These are phyloP conservation scores for Phyto melanocephala DNA, from an alignment of 2,888 invertebrate genomes.

Conservation along the genomic window DNA sequence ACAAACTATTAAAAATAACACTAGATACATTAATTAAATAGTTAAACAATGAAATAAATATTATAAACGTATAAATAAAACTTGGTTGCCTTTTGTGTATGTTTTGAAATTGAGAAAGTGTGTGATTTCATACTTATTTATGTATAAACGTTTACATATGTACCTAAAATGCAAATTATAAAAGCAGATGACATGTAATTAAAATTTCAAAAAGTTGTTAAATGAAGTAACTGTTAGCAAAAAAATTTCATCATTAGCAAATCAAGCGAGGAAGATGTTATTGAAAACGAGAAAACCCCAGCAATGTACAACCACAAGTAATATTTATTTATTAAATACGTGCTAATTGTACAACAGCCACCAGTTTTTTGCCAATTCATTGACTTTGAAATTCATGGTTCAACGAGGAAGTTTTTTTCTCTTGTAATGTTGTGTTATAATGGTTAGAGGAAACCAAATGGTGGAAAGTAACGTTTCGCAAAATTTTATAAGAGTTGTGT, in stretches of 20 bases:
- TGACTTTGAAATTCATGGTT: constrained; percentile 19
- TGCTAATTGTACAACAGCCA: background rate
- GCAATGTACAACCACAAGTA: background rate
- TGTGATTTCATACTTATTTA: background rate
- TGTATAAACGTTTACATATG: too few species aligned
- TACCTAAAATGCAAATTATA: background rate
- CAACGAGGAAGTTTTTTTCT: constrained; percentile 10
- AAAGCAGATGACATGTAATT: constrained; percentile 25
- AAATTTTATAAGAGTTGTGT: too few species aligned
- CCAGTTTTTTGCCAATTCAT: background rate
- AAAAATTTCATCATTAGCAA: background rate
- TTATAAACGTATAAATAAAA: constrained; percentile 23
- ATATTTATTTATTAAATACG: background rate
- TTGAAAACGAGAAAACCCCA: constrained; percentile 14
- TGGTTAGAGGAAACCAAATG: background rate
- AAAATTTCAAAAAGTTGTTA: constrained; percentile 38
- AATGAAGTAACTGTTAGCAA: constrained; percentile 12
- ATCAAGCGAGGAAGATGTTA: background rate
- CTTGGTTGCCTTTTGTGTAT: background rate
- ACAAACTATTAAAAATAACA: constrained; percentile 46
- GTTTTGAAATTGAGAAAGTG: background rate
- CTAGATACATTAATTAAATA: background rate
- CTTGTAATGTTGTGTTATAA: too few species aligned
- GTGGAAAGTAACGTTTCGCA: too few species aligned
- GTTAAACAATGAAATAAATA: background rate